A percentile compares a stretch with the other conserved stretches of the same genome.
These are phyloP conservation scores for Physella acuta DNA, from an alignment of 1,140 invertebrate species.

Conservation along the genomic window DNA sequence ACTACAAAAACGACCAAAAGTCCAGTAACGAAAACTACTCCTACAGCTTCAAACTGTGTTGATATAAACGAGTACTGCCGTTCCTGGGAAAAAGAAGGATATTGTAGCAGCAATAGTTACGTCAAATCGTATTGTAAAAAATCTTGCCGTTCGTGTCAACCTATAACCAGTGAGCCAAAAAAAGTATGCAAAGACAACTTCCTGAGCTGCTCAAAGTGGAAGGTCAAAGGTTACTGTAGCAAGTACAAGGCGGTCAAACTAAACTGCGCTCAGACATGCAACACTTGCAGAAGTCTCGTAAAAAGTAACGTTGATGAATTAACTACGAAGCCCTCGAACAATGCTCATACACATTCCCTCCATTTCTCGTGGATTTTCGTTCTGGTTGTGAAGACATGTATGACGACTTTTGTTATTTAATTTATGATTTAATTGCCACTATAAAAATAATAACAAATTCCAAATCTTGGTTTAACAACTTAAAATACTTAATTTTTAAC, in stretches of 20 bases:
- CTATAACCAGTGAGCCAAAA: neutral
- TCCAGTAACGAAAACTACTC: neutral
- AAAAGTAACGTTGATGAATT: neutral
- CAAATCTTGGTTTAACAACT: too few species aligned
- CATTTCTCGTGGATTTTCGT: neutral
- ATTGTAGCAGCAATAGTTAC: neutral
- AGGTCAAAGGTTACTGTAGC: neutral
- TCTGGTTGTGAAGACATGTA: neutral
- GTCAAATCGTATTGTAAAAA: slow-evolving; percentile 13
- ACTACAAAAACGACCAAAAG: neutral
- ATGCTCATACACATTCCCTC: neutral
- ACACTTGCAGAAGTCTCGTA: neutral
- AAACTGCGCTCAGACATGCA: slow-evolving; percentile 2
- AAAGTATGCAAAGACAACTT: neutral
- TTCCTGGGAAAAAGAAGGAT: slow-evolving; percentile 1
- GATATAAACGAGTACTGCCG: slow-evolving; percentile 3
- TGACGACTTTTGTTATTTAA: neutral
- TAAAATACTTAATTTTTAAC: too few species aligned
- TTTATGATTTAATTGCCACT: neutral
- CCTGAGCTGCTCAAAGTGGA: neutral
- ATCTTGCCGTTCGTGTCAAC: neutral
- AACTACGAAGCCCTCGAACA: neutral
- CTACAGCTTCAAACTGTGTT: neutral
- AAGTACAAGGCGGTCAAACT: neutral
- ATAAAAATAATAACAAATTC: too few species aligned